phyloP scores from a whole-genome alignment of 1,140 invertebrate genomes.

The Atta cephalotes region DNA sequence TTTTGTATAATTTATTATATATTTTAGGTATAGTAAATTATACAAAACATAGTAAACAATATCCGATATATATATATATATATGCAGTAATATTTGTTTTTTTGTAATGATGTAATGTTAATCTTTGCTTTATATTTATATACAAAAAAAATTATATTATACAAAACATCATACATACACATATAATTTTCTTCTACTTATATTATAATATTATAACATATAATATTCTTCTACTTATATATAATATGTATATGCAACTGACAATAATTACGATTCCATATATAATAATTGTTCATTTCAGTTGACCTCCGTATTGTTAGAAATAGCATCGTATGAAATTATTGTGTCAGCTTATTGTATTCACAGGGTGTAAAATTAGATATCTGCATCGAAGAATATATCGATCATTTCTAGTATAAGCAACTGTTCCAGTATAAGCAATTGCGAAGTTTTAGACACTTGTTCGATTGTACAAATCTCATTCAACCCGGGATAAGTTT shows the following conservation, averaged over 20 bases:
- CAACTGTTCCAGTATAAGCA: background rate
- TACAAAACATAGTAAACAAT: background rate
- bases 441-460: slow-evolving; percentile 32
- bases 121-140: slow-evolving; percentile 7
- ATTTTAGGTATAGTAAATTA: background rate
- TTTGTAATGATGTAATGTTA: background rate
- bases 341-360: background rate
- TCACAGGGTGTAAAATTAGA: slow-evolving; percentile 7
- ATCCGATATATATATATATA: too few relatives aligned
- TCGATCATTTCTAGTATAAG: slow-evolving; percentile 22
- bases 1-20: background rate
- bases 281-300: slow-evolving; percentile 58
- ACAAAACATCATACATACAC: background rate
- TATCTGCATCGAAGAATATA: slow-evolving; percentile 12
- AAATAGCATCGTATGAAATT: slow-evolving; percentile 1
- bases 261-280: slow-evolving; percentile 13
- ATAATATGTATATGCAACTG: background rate
- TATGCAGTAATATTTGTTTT: background rate
- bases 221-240: background rate
- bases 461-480: slow-evolving; percentile 26
- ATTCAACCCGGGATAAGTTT: slow-evolving; percentile 21
- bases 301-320: slow-evolving; percentile 2
- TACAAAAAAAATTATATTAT: background rate
- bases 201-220: too few relatives aligned
- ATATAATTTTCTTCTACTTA: background rate